phyloP scores from a whole-genome alignment of 2,113 vertebrate genomes.

The Tragelaphus strepsiceros region DNA sequence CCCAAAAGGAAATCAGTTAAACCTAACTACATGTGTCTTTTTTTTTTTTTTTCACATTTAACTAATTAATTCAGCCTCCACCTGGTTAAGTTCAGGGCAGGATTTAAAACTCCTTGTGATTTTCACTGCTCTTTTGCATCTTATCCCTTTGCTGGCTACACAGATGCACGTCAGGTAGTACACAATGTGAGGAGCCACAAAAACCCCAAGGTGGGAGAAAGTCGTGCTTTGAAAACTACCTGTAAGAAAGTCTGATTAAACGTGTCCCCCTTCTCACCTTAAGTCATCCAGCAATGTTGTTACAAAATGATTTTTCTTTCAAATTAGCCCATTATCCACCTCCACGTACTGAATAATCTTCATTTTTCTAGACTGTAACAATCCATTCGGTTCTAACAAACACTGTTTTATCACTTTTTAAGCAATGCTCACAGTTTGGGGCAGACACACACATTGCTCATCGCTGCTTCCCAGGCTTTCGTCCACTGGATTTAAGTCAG shows the following conservation, averaged over 20 bases:
- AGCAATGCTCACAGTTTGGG: background rate
- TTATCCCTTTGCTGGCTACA: background rate
- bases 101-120: background rate
- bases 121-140: background rate
- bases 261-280: accelerated
- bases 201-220: background rate
- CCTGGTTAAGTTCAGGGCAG: background rate
- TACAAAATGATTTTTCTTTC: background rate
- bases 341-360: background rate
- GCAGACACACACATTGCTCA: background rate
- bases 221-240: background rate
- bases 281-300: background rate
- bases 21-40: background rate
- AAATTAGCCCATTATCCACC: background rate
- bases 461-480: background rate
- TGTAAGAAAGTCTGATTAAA: background rate
- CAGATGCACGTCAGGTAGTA: accelerated
- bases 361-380: background rate
- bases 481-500: background rate
- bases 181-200: accelerated
- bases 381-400: background rate
- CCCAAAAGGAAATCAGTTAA: background rate
- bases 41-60: background rate
- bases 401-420: background rate
- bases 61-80: background rate